Percentiles rank a stretch among this genome's conserved stretches.
phyloP scores from a whole-genome alignment of 2,888 invertebrate genomes.

The Trichogramma dendrolimi region DNA sequence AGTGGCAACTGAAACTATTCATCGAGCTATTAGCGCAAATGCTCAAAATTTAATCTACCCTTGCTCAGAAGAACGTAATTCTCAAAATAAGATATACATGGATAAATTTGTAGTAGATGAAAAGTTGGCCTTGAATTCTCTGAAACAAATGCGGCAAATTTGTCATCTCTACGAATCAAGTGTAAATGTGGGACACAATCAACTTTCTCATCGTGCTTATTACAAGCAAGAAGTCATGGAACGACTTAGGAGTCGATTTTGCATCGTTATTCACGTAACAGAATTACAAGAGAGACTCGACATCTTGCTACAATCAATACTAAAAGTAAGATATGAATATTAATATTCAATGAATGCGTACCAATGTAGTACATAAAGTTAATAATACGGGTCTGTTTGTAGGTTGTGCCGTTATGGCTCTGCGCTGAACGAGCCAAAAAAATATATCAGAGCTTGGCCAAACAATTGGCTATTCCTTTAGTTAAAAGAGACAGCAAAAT shows the following conservation, averaged over 20 bases:
- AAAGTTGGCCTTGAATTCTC: conserved; percentile 89
- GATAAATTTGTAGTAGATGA: conserved; percentile 93
- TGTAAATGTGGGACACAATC: conserved; percentile 62
- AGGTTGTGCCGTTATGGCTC: conserved; percentile 93
- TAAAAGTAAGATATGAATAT: conserved; percentile 57
- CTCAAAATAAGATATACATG: conserved; percentile 92
- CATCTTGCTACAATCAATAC: conserved; percentile 84
- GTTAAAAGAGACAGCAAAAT: conserved; percentile 96
- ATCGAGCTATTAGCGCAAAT: conserved; percentile 90
- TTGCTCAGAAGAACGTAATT: conserved; percentile 94
- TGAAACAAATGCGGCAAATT: conserved; percentile 93
- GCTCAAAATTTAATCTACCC: conserved; percentile 97
- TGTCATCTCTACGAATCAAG: conserved; percentile 89
- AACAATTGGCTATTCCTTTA: conserved; percentile 83
- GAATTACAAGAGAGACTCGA: conserved; percentile 93
- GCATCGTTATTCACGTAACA: conserved; percentile 84
- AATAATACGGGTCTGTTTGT: conserved; percentile 34
- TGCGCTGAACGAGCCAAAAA: conserved; percentile 96
- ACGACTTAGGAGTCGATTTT: conserved; percentile 84
- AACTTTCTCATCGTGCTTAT: conserved; percentile 58
- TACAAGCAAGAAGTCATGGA: conserved; percentile 78
- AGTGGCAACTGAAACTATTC: conserved; percentile 94
- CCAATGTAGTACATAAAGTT: no score
- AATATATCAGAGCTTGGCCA: conserved; percentile 94
- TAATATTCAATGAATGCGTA: no score